A percentile compares a stretch with the other conserved stretches of the same genome.
phyloP scores from a whole-genome alignment of 2,888 invertebrate genomes.

The Lagria hirta region DNA sequence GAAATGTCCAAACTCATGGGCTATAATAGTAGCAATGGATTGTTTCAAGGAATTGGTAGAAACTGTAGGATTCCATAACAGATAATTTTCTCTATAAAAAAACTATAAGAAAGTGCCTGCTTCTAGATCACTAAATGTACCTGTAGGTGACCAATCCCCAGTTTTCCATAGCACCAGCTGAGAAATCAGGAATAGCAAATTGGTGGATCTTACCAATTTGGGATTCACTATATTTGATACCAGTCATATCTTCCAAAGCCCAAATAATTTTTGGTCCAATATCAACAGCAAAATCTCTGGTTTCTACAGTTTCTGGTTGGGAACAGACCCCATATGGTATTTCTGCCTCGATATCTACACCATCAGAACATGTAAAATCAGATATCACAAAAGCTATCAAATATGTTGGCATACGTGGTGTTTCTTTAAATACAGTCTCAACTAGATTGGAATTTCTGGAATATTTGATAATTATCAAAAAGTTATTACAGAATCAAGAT shows the following conservation, averaged over 20 bases:
- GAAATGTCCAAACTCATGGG: slow-evolving; percentile 80
- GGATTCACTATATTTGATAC: slow-evolving; percentile 39
- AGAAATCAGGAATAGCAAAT: slow-evolving; percentile 81
- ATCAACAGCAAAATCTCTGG: slow-evolving; percentile 2
- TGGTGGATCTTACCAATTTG: slow-evolving; percentile 70
- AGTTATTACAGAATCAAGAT: no score
- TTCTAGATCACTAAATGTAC: slow-evolving; percentile 35
- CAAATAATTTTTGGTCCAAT: slow-evolving; percentile 26
- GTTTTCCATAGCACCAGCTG: slow-evolving; percentile 89
- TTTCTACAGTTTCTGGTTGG: not conserved
- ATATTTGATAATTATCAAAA: no score
- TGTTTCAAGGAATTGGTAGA: slow-evolving; percentile 63
- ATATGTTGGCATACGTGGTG: slow-evolving; percentile 32
- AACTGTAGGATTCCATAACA: slow-evolving; percentile 56
- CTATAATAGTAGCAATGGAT: slow-evolving; percentile 65
- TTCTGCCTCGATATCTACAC: slow-evolving; percentile 18
- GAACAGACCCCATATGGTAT: slow-evolving; percentile 3
- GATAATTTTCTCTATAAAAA: slow-evolving; percentile 65
- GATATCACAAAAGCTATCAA: slow-evolving; percentile 33
- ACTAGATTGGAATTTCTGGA: not conserved
- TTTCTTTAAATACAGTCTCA: slow-evolving; percentile 39
- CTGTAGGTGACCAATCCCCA: slow-evolving; percentile 85
- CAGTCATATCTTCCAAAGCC: slow-evolving; percentile 45
- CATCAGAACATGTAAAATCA: slow-evolving; percentile 31
- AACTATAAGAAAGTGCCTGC: no score